phyloP scores from a whole-genome alignment of 2,797 vertebrate genomes.

The Mus caroli region DNA sequence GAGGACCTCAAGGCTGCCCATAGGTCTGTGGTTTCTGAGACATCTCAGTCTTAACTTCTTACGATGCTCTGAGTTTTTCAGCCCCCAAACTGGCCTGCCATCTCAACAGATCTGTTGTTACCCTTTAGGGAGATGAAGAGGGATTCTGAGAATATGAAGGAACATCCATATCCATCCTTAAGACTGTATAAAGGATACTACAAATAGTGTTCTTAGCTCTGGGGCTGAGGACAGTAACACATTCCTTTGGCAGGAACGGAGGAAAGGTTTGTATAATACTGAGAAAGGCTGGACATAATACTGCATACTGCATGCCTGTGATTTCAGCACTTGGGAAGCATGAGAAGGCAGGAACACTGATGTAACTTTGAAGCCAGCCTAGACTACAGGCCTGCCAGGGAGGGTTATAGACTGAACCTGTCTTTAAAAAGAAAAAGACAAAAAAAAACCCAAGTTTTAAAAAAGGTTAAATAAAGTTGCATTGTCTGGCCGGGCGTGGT shows the following conservation, averaged over 20 bases:
- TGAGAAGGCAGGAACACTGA: not conserved
- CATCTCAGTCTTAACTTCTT: conserved; percentile 41
- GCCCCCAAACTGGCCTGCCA: conserved; percentile 36
- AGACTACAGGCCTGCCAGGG: not conserved
- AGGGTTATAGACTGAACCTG: not conserved
- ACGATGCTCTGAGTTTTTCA: conserved; percentile 4
- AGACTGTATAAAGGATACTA: not conserved
- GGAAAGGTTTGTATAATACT: not conserved
- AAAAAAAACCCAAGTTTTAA: conserved; percentile 35
- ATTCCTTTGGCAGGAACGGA: conserved; percentile 20
- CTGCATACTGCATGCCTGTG: not conserved
- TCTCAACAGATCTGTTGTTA: conserved; percentile 40
- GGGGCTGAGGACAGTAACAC: conserved; percentile 3
- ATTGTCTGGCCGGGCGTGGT: not conserved
- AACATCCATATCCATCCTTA: conserved; percentile 11
- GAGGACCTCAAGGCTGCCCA: not conserved
- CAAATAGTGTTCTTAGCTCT: not conserved
- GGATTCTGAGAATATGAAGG: conserved; percentile 25
- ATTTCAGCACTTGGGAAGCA: not conserved
- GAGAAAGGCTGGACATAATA: not conserved
- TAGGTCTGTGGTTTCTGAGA: conserved; percentile 34
- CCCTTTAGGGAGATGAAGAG: conserved; percentile 38
- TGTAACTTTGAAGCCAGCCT: not conserved
- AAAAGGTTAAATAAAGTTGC: conserved; percentile 29
- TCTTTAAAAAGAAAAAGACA: not conserved